Conservation (phyloP, 2,113 vertebrate species). For the Varanus salvator region DNA sequence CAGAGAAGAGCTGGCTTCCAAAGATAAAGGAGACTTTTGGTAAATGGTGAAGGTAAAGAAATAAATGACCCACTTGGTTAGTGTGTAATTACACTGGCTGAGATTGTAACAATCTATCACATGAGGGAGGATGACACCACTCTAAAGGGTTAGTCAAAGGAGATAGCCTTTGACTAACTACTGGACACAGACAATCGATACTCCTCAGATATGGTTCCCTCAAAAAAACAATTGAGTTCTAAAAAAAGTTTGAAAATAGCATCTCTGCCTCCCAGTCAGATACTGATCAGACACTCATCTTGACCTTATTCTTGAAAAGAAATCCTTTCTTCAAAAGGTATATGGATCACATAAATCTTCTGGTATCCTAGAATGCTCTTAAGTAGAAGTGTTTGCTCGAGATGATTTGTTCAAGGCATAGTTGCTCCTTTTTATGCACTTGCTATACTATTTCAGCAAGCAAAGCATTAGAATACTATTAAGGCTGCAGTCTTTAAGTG, state of each 20-base stretch:
- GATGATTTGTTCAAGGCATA: slow-evolving; percentile 33
- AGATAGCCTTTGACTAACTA: slow-evolving; percentile 99
- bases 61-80: slow-evolving; percentile 96
- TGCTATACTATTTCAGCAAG: slow-evolving; percentile 39
- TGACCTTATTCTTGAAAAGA: slow-evolving; percentile 90
- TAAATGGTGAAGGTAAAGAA: slow-evolving; percentile 96
- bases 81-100: slow-evolving; percentile 98
- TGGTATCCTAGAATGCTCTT: slow-evolving; percentile 57
- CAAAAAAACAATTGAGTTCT: slow-evolving; percentile 88
- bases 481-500: slow-evolving; percentile 10
- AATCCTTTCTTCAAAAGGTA: slow-evolving; percentile 88
- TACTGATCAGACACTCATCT: slow-evolving; percentile 91
- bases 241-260: slow-evolving; percentile 95
- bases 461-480: slow-evolving; percentile 34
- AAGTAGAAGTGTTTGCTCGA: slow-evolving; percentile 17
- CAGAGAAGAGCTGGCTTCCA: slow-evolving; percentile 89
- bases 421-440: slow-evolving; percentile 12
- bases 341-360: slow-evolving; percentile 89
- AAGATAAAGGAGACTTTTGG: slow-evolving; percentile 98
- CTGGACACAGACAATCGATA: slow-evolving; percentile 94
- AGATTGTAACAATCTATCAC: slow-evolving; percentile 99
- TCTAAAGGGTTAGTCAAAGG: slow-evolving; percentile 98
- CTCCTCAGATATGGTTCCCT: slow-evolving; percentile 90
- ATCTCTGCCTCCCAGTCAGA: slow-evolving; percentile 87
- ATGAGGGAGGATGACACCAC: slow-evolving; percentile 87